Conservation (phyloP, 2,888 invertebrate genomes). For the Agrilus mali region DNA sequence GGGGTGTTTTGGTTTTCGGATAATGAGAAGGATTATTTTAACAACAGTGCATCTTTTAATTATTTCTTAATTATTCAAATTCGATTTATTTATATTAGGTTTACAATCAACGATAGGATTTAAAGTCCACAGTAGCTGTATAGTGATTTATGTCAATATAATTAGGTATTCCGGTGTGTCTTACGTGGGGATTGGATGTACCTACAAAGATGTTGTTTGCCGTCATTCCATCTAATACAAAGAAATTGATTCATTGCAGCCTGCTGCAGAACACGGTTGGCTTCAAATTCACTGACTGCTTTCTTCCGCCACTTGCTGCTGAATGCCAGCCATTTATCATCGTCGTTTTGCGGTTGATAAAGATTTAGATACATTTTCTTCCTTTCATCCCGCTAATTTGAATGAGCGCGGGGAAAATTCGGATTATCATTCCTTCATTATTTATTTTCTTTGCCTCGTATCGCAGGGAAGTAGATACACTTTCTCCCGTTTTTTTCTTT, state of each 20-base stretch:
- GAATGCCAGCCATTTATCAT: constrained; percentile 34
- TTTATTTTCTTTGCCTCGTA: constrained; percentile 25
- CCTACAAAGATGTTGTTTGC: no score
- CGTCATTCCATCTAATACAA: constrained; percentile 18
- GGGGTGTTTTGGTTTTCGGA: no score
- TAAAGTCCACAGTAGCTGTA: no score
- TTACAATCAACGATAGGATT: no score
- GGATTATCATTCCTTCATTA: constrained; percentile 33
- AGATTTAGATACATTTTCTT: constrained; percentile 33
- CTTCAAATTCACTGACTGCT: constrained; percentile 27
- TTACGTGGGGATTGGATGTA: no score
- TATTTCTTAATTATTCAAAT: no score
- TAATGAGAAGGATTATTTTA: no score
- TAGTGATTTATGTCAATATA: no score
- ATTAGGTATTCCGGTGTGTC: no score
- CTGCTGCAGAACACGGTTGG: constrained; percentile 12
- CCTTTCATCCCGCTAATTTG: constrained; percentile 29
- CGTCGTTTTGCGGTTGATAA: constrained; percentile 32
- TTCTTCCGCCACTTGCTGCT: constrained; percentile 24
- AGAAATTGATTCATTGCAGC: constrained; percentile 28
- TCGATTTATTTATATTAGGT: no score
- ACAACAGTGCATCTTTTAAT: no score
- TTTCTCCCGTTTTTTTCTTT: no score
- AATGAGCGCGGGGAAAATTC: constrained; percentile 26
- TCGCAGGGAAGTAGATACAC: background rate